A percentile compares a stretch with the other conserved stretches of the same genome.
These are phyloP conservation scores for Sander vitreus DNA, from an alignment of 2,113 vertebrate species.

Conservation along the genomic window DNA sequence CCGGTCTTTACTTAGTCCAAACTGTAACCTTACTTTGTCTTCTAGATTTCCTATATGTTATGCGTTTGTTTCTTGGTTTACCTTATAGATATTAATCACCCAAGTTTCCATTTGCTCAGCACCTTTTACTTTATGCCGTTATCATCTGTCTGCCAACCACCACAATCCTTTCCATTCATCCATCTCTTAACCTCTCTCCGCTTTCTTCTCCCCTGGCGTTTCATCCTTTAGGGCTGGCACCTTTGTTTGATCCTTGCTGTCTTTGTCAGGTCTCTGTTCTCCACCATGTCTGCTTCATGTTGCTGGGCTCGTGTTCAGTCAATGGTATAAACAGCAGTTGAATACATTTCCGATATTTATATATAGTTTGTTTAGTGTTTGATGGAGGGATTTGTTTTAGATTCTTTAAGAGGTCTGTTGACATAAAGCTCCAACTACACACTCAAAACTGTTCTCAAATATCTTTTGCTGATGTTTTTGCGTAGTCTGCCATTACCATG, in stretches of 20 bases:
- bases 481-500: conserved; percentile 32
- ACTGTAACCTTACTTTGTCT: conserved; percentile 9
- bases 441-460: conserved; percentile 14
- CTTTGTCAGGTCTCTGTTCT: conserved; percentile 4
- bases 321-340: not conserved
- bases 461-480: conserved; percentile 19
- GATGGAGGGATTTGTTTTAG: not conserved
- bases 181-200: not conserved
- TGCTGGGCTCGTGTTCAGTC: conserved; percentile 10
- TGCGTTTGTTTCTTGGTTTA: not conserved
- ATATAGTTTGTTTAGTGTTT: not conserved
- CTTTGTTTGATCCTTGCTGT: conserved; percentile 8
- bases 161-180: not conserved
- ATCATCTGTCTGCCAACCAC: conserved; percentile 32
- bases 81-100: not conserved
- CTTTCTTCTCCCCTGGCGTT: not conserved
- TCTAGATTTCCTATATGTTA: not conserved
- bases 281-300: not conserved
- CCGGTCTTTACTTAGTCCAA: not conserved
- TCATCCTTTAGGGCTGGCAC: not conserved
- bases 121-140: conserved; percentile 34
- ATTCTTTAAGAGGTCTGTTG: not conserved
- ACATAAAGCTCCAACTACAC: conserved; percentile 5
- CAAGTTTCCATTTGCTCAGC: conserved; percentile 13
- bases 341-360: conserved; percentile 10